phyloP scores from a whole-genome alignment of 2,888 invertebrate species.

The Margaritifera margaritifera region DNA sequence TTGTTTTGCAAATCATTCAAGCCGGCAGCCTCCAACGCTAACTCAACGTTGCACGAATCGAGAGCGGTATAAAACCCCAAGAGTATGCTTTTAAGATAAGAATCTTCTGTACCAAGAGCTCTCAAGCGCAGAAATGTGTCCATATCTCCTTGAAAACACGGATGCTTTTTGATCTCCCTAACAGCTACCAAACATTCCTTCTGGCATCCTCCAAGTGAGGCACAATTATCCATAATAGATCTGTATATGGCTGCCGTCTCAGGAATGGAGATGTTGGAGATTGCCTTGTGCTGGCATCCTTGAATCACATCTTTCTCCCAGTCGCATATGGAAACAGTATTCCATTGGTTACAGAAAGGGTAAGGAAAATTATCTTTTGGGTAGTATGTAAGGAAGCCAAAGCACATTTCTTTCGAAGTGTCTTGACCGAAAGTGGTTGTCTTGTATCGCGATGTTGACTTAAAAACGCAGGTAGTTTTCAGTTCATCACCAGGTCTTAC shows the following conservation, averaged over 20 bases:
- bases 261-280: slow-evolving; percentile 2
- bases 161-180: no score
- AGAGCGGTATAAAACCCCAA: no score
- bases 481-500: slow-evolving; percentile 45
- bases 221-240: slow-evolving; percentile 20
- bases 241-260: slow-evolving; percentile 10
- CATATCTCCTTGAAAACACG: no score
- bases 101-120: no score
- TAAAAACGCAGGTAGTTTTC: slow-evolving; percentile 36
- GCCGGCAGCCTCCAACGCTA: no score
- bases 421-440: slow-evolving; percentile 44
- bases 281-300: slow-evolving; percentile 18
- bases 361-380: slow-evolving; percentile 28
- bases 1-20: no score
- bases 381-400: slow-evolving; percentile 49
- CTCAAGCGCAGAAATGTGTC: no score
- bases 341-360: slow-evolving; percentile 5
- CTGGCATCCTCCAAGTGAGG: no score
- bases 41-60: no score
- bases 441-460: slow-evolving; percentile 26
- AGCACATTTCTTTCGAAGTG: slow-evolving; percentile 61
- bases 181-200: no score
- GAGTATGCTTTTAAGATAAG: no score
- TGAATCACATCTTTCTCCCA: slow-evolving; percentile 3
- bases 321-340: slow-evolving; percentile 8